Evolutionary conservation across 2,113 vertebrate species (phyloP), one percentile per base, ranked within the genome.

Genomic region (Poeciliopsis occidentalis): DNA sequence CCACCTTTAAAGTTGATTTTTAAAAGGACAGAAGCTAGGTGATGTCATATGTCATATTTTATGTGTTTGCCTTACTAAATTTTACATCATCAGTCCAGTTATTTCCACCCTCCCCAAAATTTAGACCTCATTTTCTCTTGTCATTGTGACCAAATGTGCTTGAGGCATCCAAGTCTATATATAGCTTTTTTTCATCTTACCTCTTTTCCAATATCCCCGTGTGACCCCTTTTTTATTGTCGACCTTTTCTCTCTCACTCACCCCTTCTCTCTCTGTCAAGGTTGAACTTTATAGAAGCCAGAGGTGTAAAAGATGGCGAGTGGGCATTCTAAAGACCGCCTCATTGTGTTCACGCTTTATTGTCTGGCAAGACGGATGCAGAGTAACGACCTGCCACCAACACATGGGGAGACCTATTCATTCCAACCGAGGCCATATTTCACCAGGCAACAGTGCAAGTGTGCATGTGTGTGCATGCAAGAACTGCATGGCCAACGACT

Each of bases 251-350:
- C 67, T 71, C 75, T 75, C 60, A 57, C 30, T 69, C 69, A 30
- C 67, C 74, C 69, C 76, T 68, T 85, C 73, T 71, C 60, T 73
- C 83, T 85, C 81, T 64, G 82, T 92, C 93, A 94, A 94, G 92
- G 93, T 93, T 93, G 90, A 94, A 92, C 91, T 93, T 94, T 94
- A 94, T 91, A 89, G 92, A 89, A 85, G 91, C 63, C 89, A 79
- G 74, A 67, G 74, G 85, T 80, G 85, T 92, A 82, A 92, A 90
- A 91, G 60, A 83, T 82, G 84, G 80, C 82, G 82, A 79, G 85
- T 80, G 81, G 67, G 76, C 87, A 83, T 89, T 89, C 91, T 89
- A 87, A 91, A 90, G 88, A 86, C 86, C 62, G 78, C 84, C 84
- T 91, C 91, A 85, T 92, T 93, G 89, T 90, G 88, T 88, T 91